phyloP scores from a whole-genome alignment of 2,113 vertebrate genomes.

The Hippocampus guttulatus region DNA sequence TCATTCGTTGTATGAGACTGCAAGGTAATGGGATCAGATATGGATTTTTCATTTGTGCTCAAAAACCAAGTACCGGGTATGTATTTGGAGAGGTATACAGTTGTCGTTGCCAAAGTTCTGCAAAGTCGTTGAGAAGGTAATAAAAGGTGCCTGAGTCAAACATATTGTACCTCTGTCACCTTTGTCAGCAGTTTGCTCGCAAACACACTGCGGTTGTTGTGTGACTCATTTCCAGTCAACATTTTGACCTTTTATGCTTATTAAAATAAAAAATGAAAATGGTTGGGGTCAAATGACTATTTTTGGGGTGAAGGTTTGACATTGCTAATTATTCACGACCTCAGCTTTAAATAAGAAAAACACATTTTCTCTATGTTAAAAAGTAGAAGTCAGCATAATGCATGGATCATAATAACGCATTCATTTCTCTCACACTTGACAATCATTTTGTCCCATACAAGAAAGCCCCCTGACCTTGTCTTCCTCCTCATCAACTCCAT shows the following conservation, averaged over 20 bases:
- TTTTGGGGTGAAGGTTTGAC: background rate
- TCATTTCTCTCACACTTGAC: background rate
- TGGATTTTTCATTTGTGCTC: conserved; percentile 16
- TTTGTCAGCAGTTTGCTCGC: background rate
- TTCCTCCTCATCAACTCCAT: background rate
- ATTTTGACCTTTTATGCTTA: background rate
- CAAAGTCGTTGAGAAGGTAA: background rate
- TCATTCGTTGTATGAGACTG: background rate
- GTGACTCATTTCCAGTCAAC: background rate
- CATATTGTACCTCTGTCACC: no score
- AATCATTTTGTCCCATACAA: background rate
- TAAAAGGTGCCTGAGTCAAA: background rate
- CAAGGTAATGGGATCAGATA: background rate
- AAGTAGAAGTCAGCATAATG: background rate
- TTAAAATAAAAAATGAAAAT: background rate
- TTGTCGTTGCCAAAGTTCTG: conserved; percentile 1
- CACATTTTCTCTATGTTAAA: background rate
- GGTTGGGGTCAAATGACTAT: background rate
- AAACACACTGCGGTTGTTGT: background rate
- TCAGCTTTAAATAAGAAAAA: background rate
- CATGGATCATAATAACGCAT: background rate
- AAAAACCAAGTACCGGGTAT: conserved; percentile 13
- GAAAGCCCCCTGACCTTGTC: background rate
- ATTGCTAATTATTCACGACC: background rate
- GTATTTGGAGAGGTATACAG: conserved; percentile 16